Conservation (phyloP, 2,888 invertebrate species). For the Yponomeuta plumbellus region DNA sequence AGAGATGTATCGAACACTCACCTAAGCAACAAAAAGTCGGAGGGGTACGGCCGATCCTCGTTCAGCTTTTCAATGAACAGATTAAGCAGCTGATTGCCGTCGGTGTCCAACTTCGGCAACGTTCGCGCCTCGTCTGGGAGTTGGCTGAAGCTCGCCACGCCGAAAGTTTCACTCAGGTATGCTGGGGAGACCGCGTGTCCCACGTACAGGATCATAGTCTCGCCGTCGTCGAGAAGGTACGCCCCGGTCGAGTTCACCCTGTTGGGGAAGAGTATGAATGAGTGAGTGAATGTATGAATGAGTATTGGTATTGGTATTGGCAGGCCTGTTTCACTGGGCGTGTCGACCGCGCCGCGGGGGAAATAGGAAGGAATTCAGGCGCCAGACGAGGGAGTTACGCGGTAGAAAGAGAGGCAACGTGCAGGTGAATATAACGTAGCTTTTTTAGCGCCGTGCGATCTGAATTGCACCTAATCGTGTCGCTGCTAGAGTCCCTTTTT, state of each 20-base stretch:
- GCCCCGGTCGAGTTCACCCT: constrained; percentile 87
- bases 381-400: no score
- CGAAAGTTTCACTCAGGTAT: constrained; percentile 87
- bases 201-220: constrained; percentile 87
- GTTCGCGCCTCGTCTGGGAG: constrained; percentile 87
- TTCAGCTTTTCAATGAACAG: constrained; percentile 89
- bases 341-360: no score
- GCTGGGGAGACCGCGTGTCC: constrained; percentile 85
- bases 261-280: constrained; percentile 19
- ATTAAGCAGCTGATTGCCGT: constrained; percentile 84
- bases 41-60: constrained; percentile 88
- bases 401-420: no score
- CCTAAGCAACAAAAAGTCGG: constrained; percentile 89
- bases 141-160: constrained; percentile 82
- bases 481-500: no score
- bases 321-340: no score
- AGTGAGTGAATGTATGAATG: no score
- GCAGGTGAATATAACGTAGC: no score
- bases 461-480: no score
- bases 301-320: no score
- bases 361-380: no score
- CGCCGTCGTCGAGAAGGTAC: constrained; percentile 93
- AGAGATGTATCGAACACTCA: no score
- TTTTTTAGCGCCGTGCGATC: no score
- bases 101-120: constrained; percentile 85